These are phyloP conservation scores for Tiliacea citrago DNA, from an alignment of 2,888 invertebrate species.

Conservation along the genomic window DNA sequence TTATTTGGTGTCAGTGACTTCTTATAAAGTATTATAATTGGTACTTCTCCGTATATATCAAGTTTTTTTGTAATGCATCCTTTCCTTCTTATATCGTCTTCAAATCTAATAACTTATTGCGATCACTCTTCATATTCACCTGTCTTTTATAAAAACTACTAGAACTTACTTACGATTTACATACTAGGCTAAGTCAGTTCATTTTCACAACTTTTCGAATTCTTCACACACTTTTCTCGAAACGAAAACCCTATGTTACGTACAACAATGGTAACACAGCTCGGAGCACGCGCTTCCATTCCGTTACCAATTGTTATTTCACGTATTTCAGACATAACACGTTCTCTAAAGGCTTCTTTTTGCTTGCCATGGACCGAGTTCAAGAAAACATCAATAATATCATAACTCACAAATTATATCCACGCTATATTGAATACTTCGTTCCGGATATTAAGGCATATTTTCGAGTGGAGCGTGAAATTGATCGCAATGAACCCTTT, in stretches of 20 bases:
- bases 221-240: conserved; percentile 43
- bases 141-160: background rate
- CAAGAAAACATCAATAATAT: conserved; percentile 53
- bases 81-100: background rate
- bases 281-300: conserved; percentile 50
- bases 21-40: background rate
- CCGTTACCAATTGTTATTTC: conserved; percentile 46
- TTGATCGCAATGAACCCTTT: conserved; percentile 62
- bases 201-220: conserved; percentile 20
- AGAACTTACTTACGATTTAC: background rate
- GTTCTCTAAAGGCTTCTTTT: conserved; percentile 14
- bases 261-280: conserved; percentile 50
- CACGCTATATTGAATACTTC: conserved; percentile 50
- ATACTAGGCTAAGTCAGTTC: background rate
- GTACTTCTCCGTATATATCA: no score
- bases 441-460: conserved; percentile 36
- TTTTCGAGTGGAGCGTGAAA: conserved; percentile 48
- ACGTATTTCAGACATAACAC: conserved; percentile 30
- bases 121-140: background rate
- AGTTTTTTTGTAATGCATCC: background rate
- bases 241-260: conserved; percentile 36
- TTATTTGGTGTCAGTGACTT: background rate
- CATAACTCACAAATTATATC: conserved; percentile 51
- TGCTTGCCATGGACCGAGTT: conserved; percentile 1
- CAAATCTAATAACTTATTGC: no score